Percentiles rank a stretch among this genome's conserved stretches.
phyloP scores from a whole-genome alignment of 1,140 invertebrate genomes.

The Hormaphis cornu region DNA sequence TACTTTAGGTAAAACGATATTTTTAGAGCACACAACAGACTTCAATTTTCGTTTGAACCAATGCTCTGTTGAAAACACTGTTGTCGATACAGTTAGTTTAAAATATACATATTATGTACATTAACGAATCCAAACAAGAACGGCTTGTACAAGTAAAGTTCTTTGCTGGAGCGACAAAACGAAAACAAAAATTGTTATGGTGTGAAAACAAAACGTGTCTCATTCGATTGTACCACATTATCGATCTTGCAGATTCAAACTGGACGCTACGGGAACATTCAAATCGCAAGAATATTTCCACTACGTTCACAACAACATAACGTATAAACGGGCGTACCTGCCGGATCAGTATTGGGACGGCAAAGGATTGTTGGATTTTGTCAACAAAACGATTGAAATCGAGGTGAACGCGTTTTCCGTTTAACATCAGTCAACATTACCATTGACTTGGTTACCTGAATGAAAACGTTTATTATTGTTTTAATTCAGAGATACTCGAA shows the following conservation, averaged over 20 bases:
- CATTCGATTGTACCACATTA: no score
- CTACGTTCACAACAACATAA: slow-evolving; percentile 42
- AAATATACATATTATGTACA: no score
- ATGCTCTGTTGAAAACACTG: no score
- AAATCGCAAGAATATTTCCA: slow-evolving; percentile 52
- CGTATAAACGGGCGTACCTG: slow-evolving; percentile 51
- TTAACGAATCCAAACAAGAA: no score
- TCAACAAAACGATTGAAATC: slow-evolving; percentile 51
- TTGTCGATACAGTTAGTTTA: no score
- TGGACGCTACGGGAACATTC: slow-evolving; percentile 42
- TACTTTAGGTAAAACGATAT: no score
- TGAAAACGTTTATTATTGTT: neutral
- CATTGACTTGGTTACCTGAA: no score
- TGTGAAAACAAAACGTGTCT: neutral
- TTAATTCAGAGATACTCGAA: slow-evolving; percentile 43
- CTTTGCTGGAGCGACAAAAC: neutral
- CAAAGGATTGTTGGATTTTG: slow-evolving; percentile 50
- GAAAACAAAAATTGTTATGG: no score
- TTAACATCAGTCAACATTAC: no score
- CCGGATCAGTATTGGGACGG: slow-evolving; percentile 53
- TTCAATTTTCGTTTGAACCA: no score
- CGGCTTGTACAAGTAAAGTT: neutral
- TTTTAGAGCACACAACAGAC: no score
- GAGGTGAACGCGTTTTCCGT: slow-evolving; percentile 45
- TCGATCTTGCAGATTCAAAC: slow-evolving; percentile 38